phyloP scores from a whole-genome alignment of 1,140 invertebrate genomes.

The Holotrichia oblita region DNA sequence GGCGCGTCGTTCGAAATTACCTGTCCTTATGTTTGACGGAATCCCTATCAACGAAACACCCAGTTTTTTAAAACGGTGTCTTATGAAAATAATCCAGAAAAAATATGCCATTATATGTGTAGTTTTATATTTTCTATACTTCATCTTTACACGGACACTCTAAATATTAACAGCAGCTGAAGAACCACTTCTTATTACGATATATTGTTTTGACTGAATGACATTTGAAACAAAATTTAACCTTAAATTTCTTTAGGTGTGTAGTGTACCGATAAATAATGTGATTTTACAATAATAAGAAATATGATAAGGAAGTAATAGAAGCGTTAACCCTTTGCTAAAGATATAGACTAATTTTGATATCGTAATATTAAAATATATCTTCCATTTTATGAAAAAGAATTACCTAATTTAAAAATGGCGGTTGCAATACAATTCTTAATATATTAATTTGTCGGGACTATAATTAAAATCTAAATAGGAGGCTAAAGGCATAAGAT shows the following conservation, averaged over 20 bases:
- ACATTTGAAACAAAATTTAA: not conserved
- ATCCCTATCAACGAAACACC: not conserved
- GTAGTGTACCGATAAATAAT: not conserved
- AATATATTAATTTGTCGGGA: not conserved
- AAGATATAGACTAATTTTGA: no score
- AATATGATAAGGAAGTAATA: no score
- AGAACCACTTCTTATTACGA: no score
- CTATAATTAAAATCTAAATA: not conserved
- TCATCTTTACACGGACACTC: not conserved
- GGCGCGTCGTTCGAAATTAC: conserved; percentile 44
- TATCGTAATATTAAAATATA: no score
- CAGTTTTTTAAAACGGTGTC: not conserved
- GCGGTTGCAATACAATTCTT: not conserved
- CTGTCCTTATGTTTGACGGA: not conserved
- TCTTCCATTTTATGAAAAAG: no score
- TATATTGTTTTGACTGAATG: no score
- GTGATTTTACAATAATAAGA: no score
- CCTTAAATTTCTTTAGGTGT: not conserved
- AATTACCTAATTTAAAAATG: not conserved
- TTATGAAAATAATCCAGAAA: not conserved
- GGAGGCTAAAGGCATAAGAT: not conserved
- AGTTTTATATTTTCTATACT: not conserved
- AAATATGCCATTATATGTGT: not conserved
- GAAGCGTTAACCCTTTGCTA: no score
- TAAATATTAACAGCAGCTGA: not conserved